Base-by-base conservation (phyloP, 2,797 vertebrate species). In the Pipistrellus nathusii region DNA sequence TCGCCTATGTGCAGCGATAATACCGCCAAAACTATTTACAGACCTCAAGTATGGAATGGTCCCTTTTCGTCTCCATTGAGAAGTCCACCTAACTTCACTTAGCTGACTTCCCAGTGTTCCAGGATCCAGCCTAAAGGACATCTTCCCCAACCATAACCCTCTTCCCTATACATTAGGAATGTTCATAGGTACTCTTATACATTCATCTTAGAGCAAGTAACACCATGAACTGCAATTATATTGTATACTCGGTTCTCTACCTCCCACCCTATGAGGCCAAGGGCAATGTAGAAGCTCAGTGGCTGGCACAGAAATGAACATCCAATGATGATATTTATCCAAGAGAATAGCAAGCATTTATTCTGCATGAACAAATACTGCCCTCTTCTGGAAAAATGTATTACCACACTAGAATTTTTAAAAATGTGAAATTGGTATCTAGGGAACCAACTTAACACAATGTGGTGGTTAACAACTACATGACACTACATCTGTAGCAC, bases 331-430 rank as follows among this genome's bases (percentile, higher is more conserved):
- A 44, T 64, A 83, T 38, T 92, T 95, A 69, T 6, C 72, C 15
- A 88, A 87, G 27, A 78, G 15, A 93, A 64, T 2, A n/a, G 8
- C 11, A n/a, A 41, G 27, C 44, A 88, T 30, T 57, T 83, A 59
- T 55, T 96, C 87, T 93, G 5, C 41, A 85, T 38, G 91, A 96
- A 88, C 3, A 96, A 97, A 98, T 96, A 97, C 95, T 98, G 98
- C 98, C 98, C 98, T 98, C 99, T 99, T 93, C 97, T 98, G 99
- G 96, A 76, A 21, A 4, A 0, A 2, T 3, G 51, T 14, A 30
- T n/a, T 77, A 55, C 35, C 57, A 85, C 88, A 94, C 4, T 20
- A 84, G 94, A 62, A 81, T 27, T 32, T 57, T 85, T 21, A 27
- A 88, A 82, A 66, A 73, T 12, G 25, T 88, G 85, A 94, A 92